Evolutionary conservation across 2,888 invertebrate genomes (phyloP), one percentile per base, ranked within the genome.

Genomic region (Cinara cedri): DNA sequence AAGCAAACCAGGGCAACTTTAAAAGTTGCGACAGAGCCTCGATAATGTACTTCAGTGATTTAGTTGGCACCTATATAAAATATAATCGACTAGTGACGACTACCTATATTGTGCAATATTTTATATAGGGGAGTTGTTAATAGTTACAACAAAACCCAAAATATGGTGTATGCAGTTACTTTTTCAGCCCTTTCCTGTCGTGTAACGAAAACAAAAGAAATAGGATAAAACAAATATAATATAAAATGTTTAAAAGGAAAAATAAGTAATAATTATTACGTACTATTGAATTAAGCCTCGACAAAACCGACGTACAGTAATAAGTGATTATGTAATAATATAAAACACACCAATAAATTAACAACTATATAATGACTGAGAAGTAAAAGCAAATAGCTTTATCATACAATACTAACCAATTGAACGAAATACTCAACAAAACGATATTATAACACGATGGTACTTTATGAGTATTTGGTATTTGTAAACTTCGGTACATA

Each of bases 1-100:
- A 68, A 14, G n/a, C 68, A 57, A 78, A 68, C 49, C 26, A 19
- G 49, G 21, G 68, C 57, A 68, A 57, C 68, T 57, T 78, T 68
- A 68, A 68, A 78, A 78, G 60, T 68, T 68, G 49, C 57, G 68
- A 68, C 57, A 66, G 46, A 78, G 76, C 16, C 49, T 16, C 16
- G 49, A 26, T 57, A 65, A 6, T 34, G 34, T 34, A 34, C 6
- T 4, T 34, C 3, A 6, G 34, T 34, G 34, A 34, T 34, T 34
- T 34, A 34, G 34, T 34, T 34, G 34, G 34, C 6, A 34, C 34
- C 34, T 34, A 34, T 34, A 34, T 34, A 34, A 34, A 6, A 6
- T 34, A 34, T 34, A 34, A 34, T 34, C 3, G 3, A 70, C 19
- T n/a, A n/a, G n/a, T n/a, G 44, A 71, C 21, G n/a, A 60, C 54